Conservation (phyloP, 2,113 vertebrate genomes). For the Engraulis encrasicolus region DNA sequence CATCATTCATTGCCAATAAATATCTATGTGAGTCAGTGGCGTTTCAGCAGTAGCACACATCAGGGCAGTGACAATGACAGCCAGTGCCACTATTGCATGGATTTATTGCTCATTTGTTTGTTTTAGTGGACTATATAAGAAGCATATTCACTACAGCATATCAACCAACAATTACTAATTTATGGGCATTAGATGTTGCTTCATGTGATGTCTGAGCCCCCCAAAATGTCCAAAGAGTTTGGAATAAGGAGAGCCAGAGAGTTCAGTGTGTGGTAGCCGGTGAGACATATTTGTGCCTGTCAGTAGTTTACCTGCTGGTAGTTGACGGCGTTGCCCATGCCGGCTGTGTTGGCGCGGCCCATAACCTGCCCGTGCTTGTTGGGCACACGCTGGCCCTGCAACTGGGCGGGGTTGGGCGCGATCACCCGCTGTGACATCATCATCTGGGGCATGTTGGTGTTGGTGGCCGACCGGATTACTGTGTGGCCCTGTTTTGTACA, state of each 20-base stretch:
- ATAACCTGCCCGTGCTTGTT: constrained; percentile 88
- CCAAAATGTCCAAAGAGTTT: too few relatives aligned
- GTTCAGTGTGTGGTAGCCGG: neutral
- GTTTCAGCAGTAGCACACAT: too few relatives aligned
- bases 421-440: constrained; percentile 95
- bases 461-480: constrained; percentile 91
- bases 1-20: too few relatives aligned
- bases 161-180: too few relatives aligned
- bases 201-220: too few relatives aligned
- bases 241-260: neutral
- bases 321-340: constrained; percentile 83
- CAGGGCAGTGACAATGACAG: too few relatives aligned
- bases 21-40: too few relatives aligned
- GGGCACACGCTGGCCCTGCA: constrained; percentile 86
- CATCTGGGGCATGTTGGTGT: constrained; percentile 86
- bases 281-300: neutral
- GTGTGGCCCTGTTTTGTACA: constrained; percentile 82
- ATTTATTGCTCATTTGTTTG: too few relatives aligned
- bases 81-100: too few relatives aligned
- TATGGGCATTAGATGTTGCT: too few relatives aligned
- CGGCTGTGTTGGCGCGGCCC: constrained; percentile 82
- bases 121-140: too few relatives aligned
- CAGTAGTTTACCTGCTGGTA: constrained; percentile 85
- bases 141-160: too few relatives aligned
- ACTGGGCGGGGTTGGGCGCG: constrained; percentile 90